These are phyloP conservation scores for Xestia rhomboidea DNA, from an alignment of 2,888 invertebrate species.

Conservation along the genomic window DNA sequence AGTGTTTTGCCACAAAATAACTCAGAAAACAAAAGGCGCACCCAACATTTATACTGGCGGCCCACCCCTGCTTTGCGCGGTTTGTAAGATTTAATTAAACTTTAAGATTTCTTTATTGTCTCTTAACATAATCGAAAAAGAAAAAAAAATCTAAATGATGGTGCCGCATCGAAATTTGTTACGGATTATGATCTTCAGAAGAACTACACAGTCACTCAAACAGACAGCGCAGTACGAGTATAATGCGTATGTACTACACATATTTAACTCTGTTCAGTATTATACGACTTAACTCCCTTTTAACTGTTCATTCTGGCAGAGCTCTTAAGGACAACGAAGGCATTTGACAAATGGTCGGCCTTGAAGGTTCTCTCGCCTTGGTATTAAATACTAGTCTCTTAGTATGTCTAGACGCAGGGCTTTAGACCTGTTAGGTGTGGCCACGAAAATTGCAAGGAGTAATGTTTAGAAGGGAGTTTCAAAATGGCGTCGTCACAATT, in stretches of 20 bases:
- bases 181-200: background rate
- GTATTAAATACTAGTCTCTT: background rate
- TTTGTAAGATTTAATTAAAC: background rate
- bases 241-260: background rate
- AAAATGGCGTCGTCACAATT: background rate
- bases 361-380: background rate
- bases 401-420: background rate
- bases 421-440: conserved; percentile 1
- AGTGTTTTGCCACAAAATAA: background rate
- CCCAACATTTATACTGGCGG: background rate
- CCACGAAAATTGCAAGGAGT: background rate
- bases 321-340: conserved; percentile 6
- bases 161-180: background rate
- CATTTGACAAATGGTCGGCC: conserved; percentile 28
- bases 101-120: background rate
- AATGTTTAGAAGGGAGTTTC: background rate
- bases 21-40: background rate
- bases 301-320: conserved; percentile 9
- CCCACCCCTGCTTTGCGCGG: background rate
- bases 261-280: background rate
- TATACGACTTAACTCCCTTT: background rate
- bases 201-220: background rate
- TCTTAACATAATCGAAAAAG: background rate
- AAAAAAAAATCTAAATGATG: too few species aligned
- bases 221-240: background rate